A percentile compares a stretch with the other conserved stretches of the same genome.
Conservation (phyloP, 2,797 vertebrate species). For the Leptatherina wallacei region DNA sequence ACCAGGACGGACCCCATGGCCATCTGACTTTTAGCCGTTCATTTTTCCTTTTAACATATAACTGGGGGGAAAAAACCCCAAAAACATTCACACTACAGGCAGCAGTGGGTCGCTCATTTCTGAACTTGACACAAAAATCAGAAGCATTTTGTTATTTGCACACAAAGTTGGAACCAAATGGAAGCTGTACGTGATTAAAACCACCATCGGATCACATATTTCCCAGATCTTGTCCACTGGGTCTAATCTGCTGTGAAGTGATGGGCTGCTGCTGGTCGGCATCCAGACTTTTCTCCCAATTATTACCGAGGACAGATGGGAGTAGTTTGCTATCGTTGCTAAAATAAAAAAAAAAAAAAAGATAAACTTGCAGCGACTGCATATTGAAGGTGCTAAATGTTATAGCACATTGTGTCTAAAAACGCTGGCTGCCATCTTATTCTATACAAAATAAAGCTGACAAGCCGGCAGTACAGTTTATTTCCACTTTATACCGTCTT, state of each 20-base stretch:
- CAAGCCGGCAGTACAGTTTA: too few species aligned
- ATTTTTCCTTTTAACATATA: too few species aligned
- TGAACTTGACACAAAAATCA: neutral
- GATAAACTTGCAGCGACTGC: neutral
- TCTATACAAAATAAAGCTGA: neutral
- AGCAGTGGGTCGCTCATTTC: neutral
- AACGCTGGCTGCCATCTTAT: neutral
- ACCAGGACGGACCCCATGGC: slow-evolving; percentile 82
- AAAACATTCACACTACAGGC: neutral
- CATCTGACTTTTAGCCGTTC: slow-evolving; percentile 78
- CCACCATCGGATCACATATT: neutral
- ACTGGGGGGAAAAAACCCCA: neutral
- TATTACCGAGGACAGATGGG: neutral
- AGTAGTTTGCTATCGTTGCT: neutral
- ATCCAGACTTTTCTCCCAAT: neutral
- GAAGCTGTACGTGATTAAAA: neutral
- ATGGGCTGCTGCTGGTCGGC: slow-evolving; percentile 65
- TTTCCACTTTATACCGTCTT: too few species aligned
- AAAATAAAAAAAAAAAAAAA: neutral
- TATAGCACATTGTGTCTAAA: too few species aligned
- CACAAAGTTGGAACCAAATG: neutral
- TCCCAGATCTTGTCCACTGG: neutral
- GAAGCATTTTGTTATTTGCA: neutral
- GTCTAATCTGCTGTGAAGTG: neutral
- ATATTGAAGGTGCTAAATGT: neutral